These are phyloP conservation scores for Rafetus swinhoei DNA, from an alignment of 2,113 vertebrate genomes.

Conservation along the genomic window DNA sequence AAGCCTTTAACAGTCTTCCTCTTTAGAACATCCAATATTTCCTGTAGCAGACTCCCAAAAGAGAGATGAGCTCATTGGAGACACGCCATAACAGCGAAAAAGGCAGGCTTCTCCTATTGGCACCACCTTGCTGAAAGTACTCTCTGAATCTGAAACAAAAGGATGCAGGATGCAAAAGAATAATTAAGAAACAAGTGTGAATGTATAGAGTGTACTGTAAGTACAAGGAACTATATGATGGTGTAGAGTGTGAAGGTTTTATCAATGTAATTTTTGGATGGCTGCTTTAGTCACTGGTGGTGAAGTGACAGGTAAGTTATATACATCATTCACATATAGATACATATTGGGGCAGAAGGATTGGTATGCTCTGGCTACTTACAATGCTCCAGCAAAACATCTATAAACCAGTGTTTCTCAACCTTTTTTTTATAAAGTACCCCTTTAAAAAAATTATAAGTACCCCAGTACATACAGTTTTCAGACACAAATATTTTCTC, in stretches of 20 bases:
- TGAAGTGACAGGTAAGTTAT: not conserved
- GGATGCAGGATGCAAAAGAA: not conserved
- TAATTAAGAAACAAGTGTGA: accelerated
- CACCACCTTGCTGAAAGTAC: not conserved
- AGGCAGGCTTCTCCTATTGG: accelerated
- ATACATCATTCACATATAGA: not conserved
- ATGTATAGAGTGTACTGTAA: accelerated
- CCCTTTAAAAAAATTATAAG: too few species aligned
- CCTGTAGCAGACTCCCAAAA: not conserved
- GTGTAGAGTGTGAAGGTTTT: not conserved
- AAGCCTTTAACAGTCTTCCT: not conserved
- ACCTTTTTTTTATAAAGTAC: too few species aligned
- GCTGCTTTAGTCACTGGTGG: too few species aligned
- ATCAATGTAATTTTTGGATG: too few species aligned
- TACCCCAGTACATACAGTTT: too few species aligned
- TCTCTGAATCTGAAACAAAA: not conserved
- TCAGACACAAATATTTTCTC: too few species aligned
- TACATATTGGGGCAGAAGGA: not conserved
- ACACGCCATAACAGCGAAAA: accelerated
- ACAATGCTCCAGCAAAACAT: not conserved
- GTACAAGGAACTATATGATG: not conserved
- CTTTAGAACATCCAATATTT: accelerated
- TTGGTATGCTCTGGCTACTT: not conserved
- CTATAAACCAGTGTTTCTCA: too few species aligned
- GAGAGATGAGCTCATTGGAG: accelerated